Evolutionary conservation across 2,113 vertebrate species (phyloP), one percentile per base, ranked within the genome.

Genomic region (Lycaon pictus): DNA sequence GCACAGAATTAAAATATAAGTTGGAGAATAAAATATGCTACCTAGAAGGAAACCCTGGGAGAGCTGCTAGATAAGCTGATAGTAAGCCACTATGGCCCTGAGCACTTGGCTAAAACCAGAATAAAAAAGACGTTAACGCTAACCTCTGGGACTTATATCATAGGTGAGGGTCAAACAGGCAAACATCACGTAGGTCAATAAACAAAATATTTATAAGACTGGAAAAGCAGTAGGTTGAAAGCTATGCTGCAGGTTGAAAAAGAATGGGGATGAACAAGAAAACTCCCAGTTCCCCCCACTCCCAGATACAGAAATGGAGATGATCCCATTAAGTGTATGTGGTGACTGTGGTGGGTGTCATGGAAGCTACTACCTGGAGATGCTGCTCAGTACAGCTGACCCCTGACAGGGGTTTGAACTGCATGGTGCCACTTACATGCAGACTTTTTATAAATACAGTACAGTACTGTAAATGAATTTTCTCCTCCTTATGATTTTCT

Each of bases 21-120:
- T n/a, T 89, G n/a, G 74, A 91, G 84, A 96, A 67, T 63, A 48
- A 97, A 82, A 94, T 62, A 86, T 43, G 25, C n/a, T 90, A 89
- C 16, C 67, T 95, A 53, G 53, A 86, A 37, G 12, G 25, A 91
- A 43, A 94, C 25, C 25, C 32, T 88, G 20, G 72, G 81, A 71
- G 29, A 84, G 7, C 55, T 62, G 25, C 19, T 4, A 90, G 80
- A 76, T 65, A 63, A 83, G 94, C 35, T 65, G 48, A 71, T 25
- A 88, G 23, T 16, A 90, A 86, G 32, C 32, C 77, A 74, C 11
- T 37, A 91, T 83, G 25, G 0, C 48, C 89, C 56, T 86, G 85
- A 95, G 56, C 9, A n/a, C 53, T 69, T 95, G 29, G n/a, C 63
- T 93, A 86, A 95, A 62, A 76, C 43, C 62, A 89, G 51, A 93